A percentile compares a stretch with the other conserved stretches of the same genome.
phyloP scores from a whole-genome alignment of 2,113 vertebrate genomes.

The Phalacrocorax carbo region DNA sequence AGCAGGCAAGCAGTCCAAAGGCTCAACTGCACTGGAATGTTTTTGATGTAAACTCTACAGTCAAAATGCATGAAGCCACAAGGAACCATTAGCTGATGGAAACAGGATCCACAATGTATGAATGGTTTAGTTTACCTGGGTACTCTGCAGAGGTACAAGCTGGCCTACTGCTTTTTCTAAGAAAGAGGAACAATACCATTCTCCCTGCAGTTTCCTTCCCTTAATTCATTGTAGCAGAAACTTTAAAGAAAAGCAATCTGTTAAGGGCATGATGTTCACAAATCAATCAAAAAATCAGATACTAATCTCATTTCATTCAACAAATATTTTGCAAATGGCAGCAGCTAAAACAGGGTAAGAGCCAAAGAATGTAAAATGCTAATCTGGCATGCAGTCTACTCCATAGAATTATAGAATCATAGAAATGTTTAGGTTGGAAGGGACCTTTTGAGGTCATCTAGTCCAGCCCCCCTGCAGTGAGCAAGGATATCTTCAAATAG shows the following conservation, averaged over 20 bases:
- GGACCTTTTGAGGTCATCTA: too few relatives aligned
- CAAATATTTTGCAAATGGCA: neutral
- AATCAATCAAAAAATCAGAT: constrained; percentile 11
- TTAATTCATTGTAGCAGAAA: neutral
- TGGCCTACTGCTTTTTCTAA: neutral
- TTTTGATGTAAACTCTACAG: neutral
- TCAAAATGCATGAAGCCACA: neutral
- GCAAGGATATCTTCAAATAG: too few relatives aligned
- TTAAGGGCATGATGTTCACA: constrained; percentile 9
- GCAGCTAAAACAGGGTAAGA: neutral
- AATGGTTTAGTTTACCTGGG: neutral
- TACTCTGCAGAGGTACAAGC: neutral
- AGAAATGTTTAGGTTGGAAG: too few relatives aligned
- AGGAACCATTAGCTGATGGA: neutral
- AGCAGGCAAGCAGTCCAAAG: neutral
- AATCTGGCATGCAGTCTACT: neutral
- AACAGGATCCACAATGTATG: neutral
- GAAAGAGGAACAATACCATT: neutral
- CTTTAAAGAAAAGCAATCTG: neutral
- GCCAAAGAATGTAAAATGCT: constrained; percentile 6
- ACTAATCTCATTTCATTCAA: constrained; percentile 10
- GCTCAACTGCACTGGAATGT: neutral
- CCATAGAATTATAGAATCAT: neutral
- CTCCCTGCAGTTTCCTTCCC: neutral
- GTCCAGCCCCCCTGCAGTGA: too few relatives aligned